phyloP scores from a whole-genome alignment of 2,113 vertebrate genomes.

The Mobula birostris region DNA sequence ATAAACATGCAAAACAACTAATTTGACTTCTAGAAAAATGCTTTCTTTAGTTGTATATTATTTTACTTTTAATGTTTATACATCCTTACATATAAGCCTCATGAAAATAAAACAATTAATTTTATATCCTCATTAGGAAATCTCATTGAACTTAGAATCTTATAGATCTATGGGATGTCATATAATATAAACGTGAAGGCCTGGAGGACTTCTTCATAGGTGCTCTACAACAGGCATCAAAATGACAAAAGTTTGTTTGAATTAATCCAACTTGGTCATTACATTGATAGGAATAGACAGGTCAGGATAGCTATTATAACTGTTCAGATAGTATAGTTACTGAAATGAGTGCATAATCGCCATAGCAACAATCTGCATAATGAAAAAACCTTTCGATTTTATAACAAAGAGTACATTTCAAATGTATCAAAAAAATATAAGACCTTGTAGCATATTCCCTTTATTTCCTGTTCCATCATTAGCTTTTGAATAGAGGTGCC shows the following conservation, averaged over 20 bases:
- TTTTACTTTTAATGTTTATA: background rate
- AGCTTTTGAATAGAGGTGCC: slow-evolving; percentile 10
- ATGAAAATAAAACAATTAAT: background rate
- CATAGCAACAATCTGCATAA: slow-evolving; percentile 36
- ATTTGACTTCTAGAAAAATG: background rate
- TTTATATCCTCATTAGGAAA: background rate
- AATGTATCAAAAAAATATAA: background rate
- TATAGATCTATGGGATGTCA: background rate
- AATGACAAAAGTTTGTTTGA: slow-evolving; percentile 29
- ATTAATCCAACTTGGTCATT: slow-evolving; percentile 15
- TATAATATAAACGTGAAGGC: background rate
- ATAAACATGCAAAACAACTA: background rate
- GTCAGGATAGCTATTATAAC: background rate
- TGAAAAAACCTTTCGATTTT: slow-evolving; percentile 20
- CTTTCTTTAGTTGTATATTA: background rate
- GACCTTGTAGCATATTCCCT: background rate
- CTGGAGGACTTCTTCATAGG: background rate
- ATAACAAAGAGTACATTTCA: background rate
- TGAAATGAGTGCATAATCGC: slow-evolving; percentile 19
- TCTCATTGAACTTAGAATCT: background rate
- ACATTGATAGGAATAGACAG: background rate
- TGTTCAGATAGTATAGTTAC: slow-evolving; percentile 24
- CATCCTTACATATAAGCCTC: background rate
- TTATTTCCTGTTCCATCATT: background rate
- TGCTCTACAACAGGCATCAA: background rate